Percentiles rank a stretch among this genome's conserved stretches.
phyloP scores from a whole-genome alignment of 2,888 invertebrate genomes.

The Hoplodrina blanda region DNA sequence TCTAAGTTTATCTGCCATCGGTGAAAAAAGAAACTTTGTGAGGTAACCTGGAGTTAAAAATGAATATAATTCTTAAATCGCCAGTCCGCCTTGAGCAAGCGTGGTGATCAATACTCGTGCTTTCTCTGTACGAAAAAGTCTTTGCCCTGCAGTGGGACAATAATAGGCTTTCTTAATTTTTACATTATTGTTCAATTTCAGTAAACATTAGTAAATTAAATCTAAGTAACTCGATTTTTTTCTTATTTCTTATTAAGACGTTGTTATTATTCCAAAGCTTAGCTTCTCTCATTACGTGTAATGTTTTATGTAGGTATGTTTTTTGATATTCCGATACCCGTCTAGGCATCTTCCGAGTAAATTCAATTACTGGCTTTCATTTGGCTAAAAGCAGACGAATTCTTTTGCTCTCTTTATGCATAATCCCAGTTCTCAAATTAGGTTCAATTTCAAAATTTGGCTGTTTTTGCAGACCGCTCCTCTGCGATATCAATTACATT shows the following conservation, averaged over 20 bases:
- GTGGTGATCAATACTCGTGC: too few species aligned
- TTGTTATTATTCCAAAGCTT: background rate
- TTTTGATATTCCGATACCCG: constrained; percentile 18
- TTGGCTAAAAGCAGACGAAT: constrained; percentile 46
- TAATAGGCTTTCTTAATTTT: too few species aligned
- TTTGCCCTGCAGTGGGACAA: too few species aligned
- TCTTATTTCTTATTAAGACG: background rate
- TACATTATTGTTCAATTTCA: too few species aligned
- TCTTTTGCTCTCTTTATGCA: constrained; percentile 28
- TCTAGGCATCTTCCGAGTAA: constrained; percentile 9
- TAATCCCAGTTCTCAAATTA: constrained; percentile 37
- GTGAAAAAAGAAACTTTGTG: too few species aligned
- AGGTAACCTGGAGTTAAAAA: too few species aligned
- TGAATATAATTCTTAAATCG: too few species aligned
- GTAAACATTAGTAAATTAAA: too few species aligned
- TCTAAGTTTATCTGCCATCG: too few species aligned
- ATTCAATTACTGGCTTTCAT: constrained; percentile 48
- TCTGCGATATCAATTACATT: constrained; percentile 35
- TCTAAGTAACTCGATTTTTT: background rate
- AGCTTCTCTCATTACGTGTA: background rate
- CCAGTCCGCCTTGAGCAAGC: too few species aligned
- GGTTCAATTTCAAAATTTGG: constrained; percentile 26
- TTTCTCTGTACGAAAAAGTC: too few species aligned
- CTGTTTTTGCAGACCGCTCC: constrained; percentile 1
- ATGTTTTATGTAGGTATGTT: background rate